Evolutionary conservation across 2,113 vertebrate species (phyloP).

Genomic region (Channa argus): DNA sequence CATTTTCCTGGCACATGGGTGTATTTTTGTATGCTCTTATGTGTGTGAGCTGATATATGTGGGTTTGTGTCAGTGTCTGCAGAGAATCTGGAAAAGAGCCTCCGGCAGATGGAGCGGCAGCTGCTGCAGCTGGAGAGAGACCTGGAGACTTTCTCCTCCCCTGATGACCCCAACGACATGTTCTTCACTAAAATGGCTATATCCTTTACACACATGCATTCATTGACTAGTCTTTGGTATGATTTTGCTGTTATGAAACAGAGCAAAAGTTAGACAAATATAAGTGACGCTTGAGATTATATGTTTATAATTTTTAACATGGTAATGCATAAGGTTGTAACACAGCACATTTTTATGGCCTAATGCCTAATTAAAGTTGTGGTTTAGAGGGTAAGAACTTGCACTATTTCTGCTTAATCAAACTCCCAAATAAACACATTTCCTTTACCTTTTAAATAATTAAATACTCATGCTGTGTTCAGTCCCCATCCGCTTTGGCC

Average conservation of each 20-base stretch:
- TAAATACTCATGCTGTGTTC: too few relatives aligned
- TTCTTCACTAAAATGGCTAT: slow-evolving; percentile 97
- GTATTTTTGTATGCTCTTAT: slow-evolving; percentile 35
- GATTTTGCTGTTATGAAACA: slow-evolving; percentile 22
- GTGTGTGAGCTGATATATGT: slow-evolving; percentile 45
- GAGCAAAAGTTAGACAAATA: slow-evolving; percentile 11
- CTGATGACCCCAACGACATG: slow-evolving; percentile 92
- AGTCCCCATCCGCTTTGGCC: too few relatives aligned
- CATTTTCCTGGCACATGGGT: slow-evolving; percentile 23
- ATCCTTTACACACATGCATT: slow-evolving; percentile 87
- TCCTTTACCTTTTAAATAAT: too few relatives aligned
- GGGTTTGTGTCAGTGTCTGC: slow-evolving; percentile 89
- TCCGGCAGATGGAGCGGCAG: slow-evolving; percentile 96
- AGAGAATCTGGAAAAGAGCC: slow-evolving; percentile 96
- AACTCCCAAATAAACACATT: too few relatives aligned
- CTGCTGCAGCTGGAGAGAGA: slow-evolving; percentile 97
- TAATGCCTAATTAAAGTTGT: background rate
- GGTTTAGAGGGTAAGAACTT: background rate
- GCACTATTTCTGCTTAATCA: too few relatives aligned
- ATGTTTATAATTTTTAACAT: too few relatives aligned
- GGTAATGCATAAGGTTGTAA: background rate
- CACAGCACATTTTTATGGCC: background rate
- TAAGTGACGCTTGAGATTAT: background rate
- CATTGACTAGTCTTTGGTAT: background rate
- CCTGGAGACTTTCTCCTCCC: slow-evolving; percentile 93